Evolutionary conservation across 2,797 vertebrate genomes (phyloP).

Genomic region (Cossypha heuglini): DNA sequence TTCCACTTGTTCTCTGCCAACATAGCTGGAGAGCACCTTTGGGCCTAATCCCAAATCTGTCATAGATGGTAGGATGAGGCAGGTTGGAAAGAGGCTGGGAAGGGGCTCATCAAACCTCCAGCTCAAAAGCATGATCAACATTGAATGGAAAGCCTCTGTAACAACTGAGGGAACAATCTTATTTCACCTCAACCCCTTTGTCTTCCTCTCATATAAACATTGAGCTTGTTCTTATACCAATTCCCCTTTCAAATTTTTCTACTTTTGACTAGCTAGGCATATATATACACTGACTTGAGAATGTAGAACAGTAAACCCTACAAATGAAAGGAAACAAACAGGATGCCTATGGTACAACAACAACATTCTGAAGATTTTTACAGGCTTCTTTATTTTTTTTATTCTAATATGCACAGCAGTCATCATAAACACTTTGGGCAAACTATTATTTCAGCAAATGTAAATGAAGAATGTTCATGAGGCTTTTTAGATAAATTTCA

Average conservation of each 20-base stretch:
- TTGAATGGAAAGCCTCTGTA: background rate
- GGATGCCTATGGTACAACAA: background rate
- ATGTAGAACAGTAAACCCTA: background rate
- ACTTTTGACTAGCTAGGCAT: background rate
- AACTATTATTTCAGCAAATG: background rate
- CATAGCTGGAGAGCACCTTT: background rate
- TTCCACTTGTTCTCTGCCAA: background rate
- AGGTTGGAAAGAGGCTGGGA: background rate
- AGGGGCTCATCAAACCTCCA: background rate
- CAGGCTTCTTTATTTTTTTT: background rate
- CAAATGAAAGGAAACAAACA: background rate
- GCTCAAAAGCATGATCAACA: background rate
- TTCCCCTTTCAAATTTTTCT: background rate
- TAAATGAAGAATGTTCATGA: background rate
- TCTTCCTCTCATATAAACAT: background rate
- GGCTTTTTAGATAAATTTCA: background rate
- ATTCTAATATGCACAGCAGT: background rate
- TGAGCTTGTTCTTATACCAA: background rate
- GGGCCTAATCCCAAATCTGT: background rate
- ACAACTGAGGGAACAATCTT: background rate
- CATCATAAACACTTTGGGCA: background rate
- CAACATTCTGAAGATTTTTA: background rate
- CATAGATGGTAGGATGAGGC: rapidly evolving
- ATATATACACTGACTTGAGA: background rate
- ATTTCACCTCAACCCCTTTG: background rate